Evolutionary conservation across 2,113 vertebrate genomes (phyloP), one percentile per base, ranked within the genome.

Genomic region (Festucalex cinctus): DNA sequence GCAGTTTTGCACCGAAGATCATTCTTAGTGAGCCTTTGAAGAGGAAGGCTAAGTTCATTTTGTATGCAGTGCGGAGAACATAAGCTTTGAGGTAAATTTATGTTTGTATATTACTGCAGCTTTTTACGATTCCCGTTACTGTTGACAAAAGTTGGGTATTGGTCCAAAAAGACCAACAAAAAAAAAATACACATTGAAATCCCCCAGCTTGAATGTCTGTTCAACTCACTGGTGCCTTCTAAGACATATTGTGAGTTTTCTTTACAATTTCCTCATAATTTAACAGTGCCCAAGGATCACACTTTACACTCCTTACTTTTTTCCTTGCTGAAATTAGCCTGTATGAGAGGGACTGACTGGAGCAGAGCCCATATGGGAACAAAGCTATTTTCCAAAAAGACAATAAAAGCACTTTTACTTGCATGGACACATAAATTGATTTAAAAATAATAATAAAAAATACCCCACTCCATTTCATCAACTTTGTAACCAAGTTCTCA

Each of bases 1-100:
- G 59, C 68, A 74, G 32, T 78, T 77, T 77, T 71, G 24, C 37
- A 49, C 53, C 54, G 41, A 79, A 70, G 65, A 84, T 70, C 65
- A 41, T 81, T 60, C 67, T 46, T 81, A 79, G 78, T 48, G 81
- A 79, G 78, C 71, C 71, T 80, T 79, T 81, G 76, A 80, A 79
- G 73, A 70, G 17, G 37, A 36, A n/a, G 69, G 78, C 78, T 68
- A 9, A 67, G 66, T 75, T 80, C 68, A 53, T 75, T 71, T 65
- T 3, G 53, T 14, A 54, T 26, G 5, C 22, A 56, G 22, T 56
- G 53, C 51, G 28, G 54, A 57, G 24, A 28, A 32, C 13, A 36
- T 2, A 57, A 57, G 22, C 22, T 54, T 54, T 26, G 16, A 10
- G 9, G 20, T 51, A 10, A 10, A 51, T 14, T 32, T 35, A 57